phyloP scores from a whole-genome alignment of 2,888 invertebrate genomes.

The Aradus depressus region DNA sequence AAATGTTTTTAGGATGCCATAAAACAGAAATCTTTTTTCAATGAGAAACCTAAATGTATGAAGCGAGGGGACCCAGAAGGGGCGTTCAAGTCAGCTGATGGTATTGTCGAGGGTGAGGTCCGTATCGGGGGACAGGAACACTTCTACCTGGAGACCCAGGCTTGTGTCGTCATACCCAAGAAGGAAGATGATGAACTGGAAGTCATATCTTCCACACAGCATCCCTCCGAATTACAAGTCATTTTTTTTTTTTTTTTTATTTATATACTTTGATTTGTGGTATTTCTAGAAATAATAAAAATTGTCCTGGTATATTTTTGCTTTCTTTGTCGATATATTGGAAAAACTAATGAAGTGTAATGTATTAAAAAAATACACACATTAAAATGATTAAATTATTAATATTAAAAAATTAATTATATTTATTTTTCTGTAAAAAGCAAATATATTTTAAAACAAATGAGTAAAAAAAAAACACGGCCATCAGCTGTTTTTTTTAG shows the following conservation, averaged over 20 bases:
- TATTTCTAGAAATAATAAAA: constrained; percentile 9
- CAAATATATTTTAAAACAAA: too few relatives aligned
- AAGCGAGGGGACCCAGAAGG: constrained; percentile 54
- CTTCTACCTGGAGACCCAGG: constrained; percentile 87
- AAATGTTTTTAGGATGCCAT: constrained; percentile 56
- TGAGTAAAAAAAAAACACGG: too few relatives aligned
- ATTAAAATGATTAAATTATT: background rate
- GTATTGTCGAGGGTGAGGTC: constrained; percentile 65
- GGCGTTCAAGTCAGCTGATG: constrained; percentile 55
- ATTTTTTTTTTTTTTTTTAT: constrained; percentile 28
- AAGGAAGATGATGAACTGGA: constrained; percentile 76
- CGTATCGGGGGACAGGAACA: constrained; percentile 89
- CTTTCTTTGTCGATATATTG: background rate
- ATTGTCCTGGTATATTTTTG: background rate
- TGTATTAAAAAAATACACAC: background rate
- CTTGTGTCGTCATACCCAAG: constrained; percentile 56
- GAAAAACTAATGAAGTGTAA: background rate
- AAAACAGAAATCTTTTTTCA: constrained; percentile 56
- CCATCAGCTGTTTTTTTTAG: too few relatives aligned
- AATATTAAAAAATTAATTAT: background rate
- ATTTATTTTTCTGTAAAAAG: too few relatives aligned
- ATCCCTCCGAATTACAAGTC: constrained; percentile 63
- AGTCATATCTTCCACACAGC: constrained; percentile 72
- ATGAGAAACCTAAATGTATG: constrained; percentile 47
- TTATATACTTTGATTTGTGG: background rate